phyloP scores from a whole-genome alignment of 2,797 vertebrate genomes.

The Prunella strophiata region DNA sequence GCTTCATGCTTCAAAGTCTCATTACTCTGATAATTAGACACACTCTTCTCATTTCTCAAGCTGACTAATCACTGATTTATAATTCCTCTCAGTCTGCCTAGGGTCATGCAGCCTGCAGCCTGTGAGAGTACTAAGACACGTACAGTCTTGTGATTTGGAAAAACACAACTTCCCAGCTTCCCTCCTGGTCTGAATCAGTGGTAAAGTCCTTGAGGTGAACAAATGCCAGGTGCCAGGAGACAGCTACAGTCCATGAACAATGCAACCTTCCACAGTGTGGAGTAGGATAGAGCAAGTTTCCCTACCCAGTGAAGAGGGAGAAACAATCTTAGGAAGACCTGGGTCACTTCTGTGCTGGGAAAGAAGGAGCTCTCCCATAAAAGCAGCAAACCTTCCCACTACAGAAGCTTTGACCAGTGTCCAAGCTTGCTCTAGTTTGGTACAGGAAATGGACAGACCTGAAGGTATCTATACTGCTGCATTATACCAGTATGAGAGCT shows the following conservation, averaged over 20 bases:
- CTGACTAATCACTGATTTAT: constrained; percentile 22
- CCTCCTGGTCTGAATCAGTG: neutral
- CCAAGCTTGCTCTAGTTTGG: neutral
- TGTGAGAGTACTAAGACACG: neutral
- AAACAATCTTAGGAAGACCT: neutral
- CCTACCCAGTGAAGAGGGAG: neutral
- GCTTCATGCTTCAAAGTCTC: neutral
- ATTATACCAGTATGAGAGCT: neutral
- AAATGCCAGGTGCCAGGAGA: neutral
- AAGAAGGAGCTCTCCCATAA: neutral
- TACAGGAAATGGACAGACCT: neutral
- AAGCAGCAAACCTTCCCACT: neutral
- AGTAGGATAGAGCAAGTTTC: neutral
- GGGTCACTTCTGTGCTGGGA: neutral
- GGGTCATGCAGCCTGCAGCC: neutral
- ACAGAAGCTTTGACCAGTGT: neutral
- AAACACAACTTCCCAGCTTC: neutral
- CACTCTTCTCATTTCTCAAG: neutral
- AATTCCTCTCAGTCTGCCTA: constrained; percentile 9
- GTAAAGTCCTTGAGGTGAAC: neutral
- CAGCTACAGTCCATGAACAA: neutral
- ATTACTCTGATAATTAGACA: neutral
- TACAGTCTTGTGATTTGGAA: neutral
- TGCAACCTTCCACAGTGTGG: neutral
- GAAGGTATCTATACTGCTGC: neutral